Percentiles rank a stretch among this genome's conserved stretches.
Conservation (phyloP, 2,113 vertebrate genomes). For the Pionites leucogaster region DNA sequence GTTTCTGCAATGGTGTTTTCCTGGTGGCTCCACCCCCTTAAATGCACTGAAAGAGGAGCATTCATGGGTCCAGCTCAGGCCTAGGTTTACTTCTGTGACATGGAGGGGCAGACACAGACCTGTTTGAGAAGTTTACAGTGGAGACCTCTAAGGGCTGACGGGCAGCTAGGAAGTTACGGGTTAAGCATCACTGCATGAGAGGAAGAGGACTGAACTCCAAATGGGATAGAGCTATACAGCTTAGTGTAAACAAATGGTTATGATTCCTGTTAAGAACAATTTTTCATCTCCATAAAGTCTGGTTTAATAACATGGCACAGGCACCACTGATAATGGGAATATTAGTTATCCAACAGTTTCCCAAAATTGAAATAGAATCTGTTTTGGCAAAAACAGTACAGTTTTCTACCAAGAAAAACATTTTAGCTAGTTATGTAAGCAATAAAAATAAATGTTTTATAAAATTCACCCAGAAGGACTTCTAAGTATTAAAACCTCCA, state of each 20-base stretch:
- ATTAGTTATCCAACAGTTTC: constrained; percentile 73
- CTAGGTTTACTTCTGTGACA: accelerated
- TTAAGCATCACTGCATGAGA: not conserved
- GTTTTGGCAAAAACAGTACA: constrained; percentile 73
- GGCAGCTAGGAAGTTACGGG: not conserved
- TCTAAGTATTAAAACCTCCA: constrained; percentile 37
- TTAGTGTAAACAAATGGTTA: constrained; percentile 49
- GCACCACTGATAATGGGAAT: constrained; percentile 55
- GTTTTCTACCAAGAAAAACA: constrained; percentile 74
- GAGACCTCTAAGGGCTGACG: not conserved
- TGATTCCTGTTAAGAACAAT: constrained; percentile 31
- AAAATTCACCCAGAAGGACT: constrained; percentile 70
- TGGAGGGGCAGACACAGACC: not conserved
- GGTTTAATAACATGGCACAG: constrained; percentile 52
- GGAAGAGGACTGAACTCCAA: not conserved
- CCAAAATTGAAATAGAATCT: constrained; percentile 74
- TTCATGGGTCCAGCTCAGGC: not conserved
- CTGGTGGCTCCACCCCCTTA: not conserved
- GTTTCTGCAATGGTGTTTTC: not conserved
- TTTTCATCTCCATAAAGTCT: constrained; percentile 46
- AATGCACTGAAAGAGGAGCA: not conserved
- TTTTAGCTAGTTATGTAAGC: constrained; percentile 75
- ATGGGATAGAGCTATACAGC: not conserved
- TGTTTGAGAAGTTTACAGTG: not conserved
- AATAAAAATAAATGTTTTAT: constrained; percentile 78